Evolutionary conservation across 1,140 invertebrate genomes (phyloP).

Genomic region (Bombus picipes): DNA sequence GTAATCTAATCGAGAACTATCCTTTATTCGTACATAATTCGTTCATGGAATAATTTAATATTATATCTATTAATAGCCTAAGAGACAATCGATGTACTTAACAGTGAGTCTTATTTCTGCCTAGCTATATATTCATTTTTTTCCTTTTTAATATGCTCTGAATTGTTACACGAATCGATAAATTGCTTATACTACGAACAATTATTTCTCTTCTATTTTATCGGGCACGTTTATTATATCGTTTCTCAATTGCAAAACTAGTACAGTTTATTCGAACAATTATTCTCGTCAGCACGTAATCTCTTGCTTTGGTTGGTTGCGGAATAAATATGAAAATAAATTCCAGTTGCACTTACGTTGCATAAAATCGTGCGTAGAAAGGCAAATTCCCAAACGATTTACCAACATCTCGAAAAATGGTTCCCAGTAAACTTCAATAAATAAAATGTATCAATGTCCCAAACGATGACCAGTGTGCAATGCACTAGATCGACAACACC

Average conservation of each 20-base stretch:
- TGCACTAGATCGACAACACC: neutral
- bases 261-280: neutral
- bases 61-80: slow-evolving; percentile 29
- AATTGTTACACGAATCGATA: slow-evolving; percentile 34
- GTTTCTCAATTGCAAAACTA: slow-evolving; percentile 44
- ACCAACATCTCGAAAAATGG: slow-evolving; percentile 5
- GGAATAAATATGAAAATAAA: slow-evolving; percentile 38
- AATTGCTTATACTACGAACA: slow-evolving; percentile 23
- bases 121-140: slow-evolving; percentile 22
- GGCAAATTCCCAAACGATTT: slow-evolving; percentile 28
- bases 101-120: slow-evolving; percentile 34
- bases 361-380: slow-evolving; percentile 23
- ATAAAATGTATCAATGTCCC: neutral
- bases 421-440: neutral
- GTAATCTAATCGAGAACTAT: slow-evolving; percentile 8
- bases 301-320: neutral
- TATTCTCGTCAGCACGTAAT: slow-evolving; percentile 7
- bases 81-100: slow-evolving; percentile 46
- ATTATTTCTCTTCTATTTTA: neutral
- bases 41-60: slow-evolving; percentile 33
- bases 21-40: slow-evolving; percentile 20
- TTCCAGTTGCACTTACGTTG: slow-evolving; percentile 22
- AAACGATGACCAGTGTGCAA: neutral
- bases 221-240: neutral
- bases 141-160: slow-evolving; percentile 2